Base-by-base conservation (phyloP, 1,140 invertebrate species). In the Eciton burchellii region DNA sequence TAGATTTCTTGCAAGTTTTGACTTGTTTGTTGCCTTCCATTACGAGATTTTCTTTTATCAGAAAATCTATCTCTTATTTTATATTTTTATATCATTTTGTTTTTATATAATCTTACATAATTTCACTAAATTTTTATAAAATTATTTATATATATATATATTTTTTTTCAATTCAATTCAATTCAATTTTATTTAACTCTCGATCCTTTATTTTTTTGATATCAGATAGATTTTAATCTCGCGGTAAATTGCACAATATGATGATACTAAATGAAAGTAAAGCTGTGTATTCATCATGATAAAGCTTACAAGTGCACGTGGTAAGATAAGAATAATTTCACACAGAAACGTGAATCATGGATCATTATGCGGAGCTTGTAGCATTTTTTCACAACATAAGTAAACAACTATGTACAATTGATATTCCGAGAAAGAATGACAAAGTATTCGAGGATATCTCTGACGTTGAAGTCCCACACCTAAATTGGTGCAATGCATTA, bases 251-350 rank as follows among this genome's bases (percentile, higher is more conserved):
- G 35, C 0, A 76, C 52, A 66, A 66, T 60, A 21, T 41, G 16
- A 73, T 47, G 56, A 43, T 47, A 11, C n/a, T 21, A 29, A 3
- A n/a, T 19, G 8, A 65, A 29, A 76, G 11, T 29, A n/a, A 26
- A 45, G 14, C 21, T 77, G 16, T n/a, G 35, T 26, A 35, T 5
- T 29, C 21, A 24, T 21, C 19, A 21, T 8, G 35, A 79, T 79
- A 79, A 79, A 70, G 2, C 24, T 70, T 68, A 52, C 63, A 62
- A 41, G 24, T 79, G 56, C 74, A 56, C 49, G 35, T 47, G 59
- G 19, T 68, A 12, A 70, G 74, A 79, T 79, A 79, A 79, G 52
- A 45, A 35, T 68, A 79, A 79, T 79, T 79, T 70, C 49, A 47
- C 21, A 59, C 35, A 66, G 63, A 77, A 29, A 68, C 66, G 52